Evolutionary conservation across 2,113 vertebrate species (phyloP).

Genomic region (Notothenia rossii): DNA sequence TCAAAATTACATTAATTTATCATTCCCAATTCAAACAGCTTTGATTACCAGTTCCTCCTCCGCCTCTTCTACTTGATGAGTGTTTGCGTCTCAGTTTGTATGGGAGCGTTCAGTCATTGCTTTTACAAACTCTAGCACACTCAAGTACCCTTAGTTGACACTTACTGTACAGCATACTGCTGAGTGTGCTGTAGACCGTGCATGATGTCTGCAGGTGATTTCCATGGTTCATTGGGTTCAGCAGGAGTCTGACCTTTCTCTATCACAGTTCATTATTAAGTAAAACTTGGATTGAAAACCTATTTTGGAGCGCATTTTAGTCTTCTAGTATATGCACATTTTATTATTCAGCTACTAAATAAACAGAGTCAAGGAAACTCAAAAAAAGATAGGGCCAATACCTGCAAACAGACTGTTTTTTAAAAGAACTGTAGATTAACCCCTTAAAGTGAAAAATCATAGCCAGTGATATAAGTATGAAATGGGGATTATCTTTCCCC

Average conservation of each 20-base stretch:
- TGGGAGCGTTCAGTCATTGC: neutral
- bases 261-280: conserved; percentile 9
- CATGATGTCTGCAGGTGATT: conserved; percentile 14
- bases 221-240: conserved; percentile 16
- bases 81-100: neutral
- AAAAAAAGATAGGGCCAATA: neutral
- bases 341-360: conserved; percentile 3
- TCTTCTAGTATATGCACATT: neutral
- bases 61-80: conserved; percentile 5
- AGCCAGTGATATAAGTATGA: conserved; percentile 22
- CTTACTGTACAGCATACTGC: neutral
- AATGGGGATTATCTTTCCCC: conserved; percentile 37
- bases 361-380: neutral
- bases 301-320: neutral
- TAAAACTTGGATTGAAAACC: neutral
- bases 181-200: neutral
- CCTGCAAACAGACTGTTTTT: conserved; percentile 14
- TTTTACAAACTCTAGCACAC: neutral
- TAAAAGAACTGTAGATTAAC: conserved; percentile 21
- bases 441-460: conserved; percentile 18
- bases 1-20: conserved; percentile 49
- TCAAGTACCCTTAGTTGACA: conserved; percentile 1
- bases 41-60: conserved; percentile 29
- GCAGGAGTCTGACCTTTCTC: conserved; percentile 24
- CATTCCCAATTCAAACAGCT: conserved; percentile 46